Percentiles rank a stretch among this genome's conserved stretches.
Evolutionary conservation across 2,113 vertebrate genomes (phyloP).

Genomic region (Oryzias woworae): DNA sequence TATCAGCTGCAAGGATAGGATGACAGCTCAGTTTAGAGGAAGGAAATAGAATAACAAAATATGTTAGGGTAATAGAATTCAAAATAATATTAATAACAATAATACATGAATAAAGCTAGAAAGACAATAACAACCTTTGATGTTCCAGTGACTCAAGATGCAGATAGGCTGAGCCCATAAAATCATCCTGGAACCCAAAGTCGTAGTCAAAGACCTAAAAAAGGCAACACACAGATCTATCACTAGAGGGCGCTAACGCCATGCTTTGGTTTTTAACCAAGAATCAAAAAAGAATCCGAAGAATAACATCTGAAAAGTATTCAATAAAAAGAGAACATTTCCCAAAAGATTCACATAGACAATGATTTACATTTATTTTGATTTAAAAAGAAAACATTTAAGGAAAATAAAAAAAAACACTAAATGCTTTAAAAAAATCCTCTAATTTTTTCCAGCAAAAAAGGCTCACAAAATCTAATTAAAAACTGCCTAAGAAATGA

Average conservation of each 20-base stretch:
- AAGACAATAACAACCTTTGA: slow-evolving; percentile 79
- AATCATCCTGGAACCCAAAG: slow-evolving; percentile 98
- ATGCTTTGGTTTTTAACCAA: too few relatives aligned
- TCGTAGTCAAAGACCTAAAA: slow-evolving; percentile 98
- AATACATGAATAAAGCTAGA: slow-evolving; percentile 1
- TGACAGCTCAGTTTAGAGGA: neutral
- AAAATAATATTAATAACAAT: neutral
- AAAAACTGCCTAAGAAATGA: too few relatives aligned
- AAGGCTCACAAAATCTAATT: too few relatives aligned
- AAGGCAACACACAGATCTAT: slow-evolving; percentile 12
- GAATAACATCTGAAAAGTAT: too few relatives aligned
- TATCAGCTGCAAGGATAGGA: neutral
- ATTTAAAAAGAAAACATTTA: too few relatives aligned
- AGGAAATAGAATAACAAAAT: neutral
- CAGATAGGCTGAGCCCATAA: slow-evolving; percentile 94
- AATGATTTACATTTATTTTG: too few relatives aligned
- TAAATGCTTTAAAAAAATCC: too few relatives aligned
- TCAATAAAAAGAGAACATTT: too few relatives aligned
- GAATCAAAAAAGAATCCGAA: too few relatives aligned
- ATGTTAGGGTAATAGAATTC: neutral
- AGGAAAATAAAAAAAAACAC: too few relatives aligned
- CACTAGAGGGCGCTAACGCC: neutral
- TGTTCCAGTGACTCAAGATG: slow-evolving; percentile 89
- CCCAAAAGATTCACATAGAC: too few relatives aligned
- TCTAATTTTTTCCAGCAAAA: too few relatives aligned